Base-by-base conservation (phyloP, 1,140 invertebrate genomes). In the Brachionus paranguensis region DNA sequence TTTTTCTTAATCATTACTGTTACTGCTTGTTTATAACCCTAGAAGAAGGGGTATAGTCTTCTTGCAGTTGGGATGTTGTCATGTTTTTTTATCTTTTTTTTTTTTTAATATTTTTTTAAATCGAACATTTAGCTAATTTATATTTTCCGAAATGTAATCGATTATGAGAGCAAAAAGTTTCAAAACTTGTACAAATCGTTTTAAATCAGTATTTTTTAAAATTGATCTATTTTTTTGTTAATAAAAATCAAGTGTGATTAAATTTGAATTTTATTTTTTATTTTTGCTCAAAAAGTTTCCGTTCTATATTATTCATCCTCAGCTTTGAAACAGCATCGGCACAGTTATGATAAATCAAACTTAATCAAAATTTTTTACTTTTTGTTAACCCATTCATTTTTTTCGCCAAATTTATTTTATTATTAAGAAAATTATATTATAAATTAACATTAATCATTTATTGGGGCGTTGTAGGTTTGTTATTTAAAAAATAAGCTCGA, bases 141-240 rank as follows among this genome's bases (percentile, higher is more conserved):
- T 60, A 27, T 60, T 60, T 60, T 60, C 53, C 53, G 53, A 60
- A 60, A 60, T 60, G 53, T 60, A 60, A 20, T 60, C 53, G 10
- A 60, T 60, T 10, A 24, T 24, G 4, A 60, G 20, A 3, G 20
- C 17, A 27, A 60, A 24, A 60, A 20, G 17, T 70, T 70, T 70
- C 24, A 20, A 33, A 33, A 29, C 12, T 70, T 70, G 65, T 37
- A 70, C 27, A 70, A n/a, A 70, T 37, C 27, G 37, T 37, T 37
- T 37, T 70, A 33, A 41, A 70, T 33, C 29, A 70, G 37, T 37
- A 33, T 70, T 70, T n/a, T 68, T 70, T 70, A 60, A 60, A 60
- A 60, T 60, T 60, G n/a, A 60, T 60, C 53, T 60, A 60, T 60
- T 60, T 60, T 60, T 70, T 70, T 68, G 33, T 68, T 33, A 70